Base-by-base conservation (phyloP, 2,888 invertebrate species). In the Keiferia lycopersicella region DNA sequence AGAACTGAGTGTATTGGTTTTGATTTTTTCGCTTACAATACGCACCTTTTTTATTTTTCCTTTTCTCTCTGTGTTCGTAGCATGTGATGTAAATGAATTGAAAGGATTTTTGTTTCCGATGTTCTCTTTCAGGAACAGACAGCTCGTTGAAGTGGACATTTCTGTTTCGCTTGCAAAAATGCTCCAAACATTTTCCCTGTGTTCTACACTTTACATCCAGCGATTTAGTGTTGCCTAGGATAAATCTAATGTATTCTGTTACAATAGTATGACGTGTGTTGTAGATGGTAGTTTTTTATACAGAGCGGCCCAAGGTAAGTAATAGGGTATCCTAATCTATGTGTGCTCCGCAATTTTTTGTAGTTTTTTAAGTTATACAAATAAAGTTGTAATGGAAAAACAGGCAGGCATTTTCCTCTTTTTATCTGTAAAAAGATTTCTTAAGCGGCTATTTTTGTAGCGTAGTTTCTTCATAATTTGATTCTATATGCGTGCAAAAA, bases 41-140 rank as follows among this genome's bases (percentile, higher is more conserved):
- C 14, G 14, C 14, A 41, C 14, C 10, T 34, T 41, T n/a, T 41
- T 41, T 41, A 45, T n/a, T n/a, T n/a, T n/a, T 4, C 45, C 45
- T n/a, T 4, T 45, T 45, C 45, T 45, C 16, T n/a, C 8, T 16
- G 45, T 45, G 3, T n/a, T 7, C 45, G 45, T 1, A 45, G 11
- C n/a, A n/a, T n/a, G 45, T n/a, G 45, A 45, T 16, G 45, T 16
- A 45, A 45, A 16, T 45, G n/a, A 45, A 45, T 45, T 45, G 45
- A 45, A 16, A 45, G 45, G 45, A 45, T 45, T 45, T 69, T 65
- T 50, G 62, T 53, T 63, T 34, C 64, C 64, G 60, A 64, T 61
- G 48, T 45, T 56, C 38, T 64, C 61, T 53, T 12, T 41, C 56
- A 45, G 45, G 16, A 45, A 45, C 16, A 16, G 45, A 45, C 45